These are phyloP conservation scores for Ceyx erithaca DNA, from an alignment of 2,797 vertebrate genomes.

Conservation along the genomic window DNA sequence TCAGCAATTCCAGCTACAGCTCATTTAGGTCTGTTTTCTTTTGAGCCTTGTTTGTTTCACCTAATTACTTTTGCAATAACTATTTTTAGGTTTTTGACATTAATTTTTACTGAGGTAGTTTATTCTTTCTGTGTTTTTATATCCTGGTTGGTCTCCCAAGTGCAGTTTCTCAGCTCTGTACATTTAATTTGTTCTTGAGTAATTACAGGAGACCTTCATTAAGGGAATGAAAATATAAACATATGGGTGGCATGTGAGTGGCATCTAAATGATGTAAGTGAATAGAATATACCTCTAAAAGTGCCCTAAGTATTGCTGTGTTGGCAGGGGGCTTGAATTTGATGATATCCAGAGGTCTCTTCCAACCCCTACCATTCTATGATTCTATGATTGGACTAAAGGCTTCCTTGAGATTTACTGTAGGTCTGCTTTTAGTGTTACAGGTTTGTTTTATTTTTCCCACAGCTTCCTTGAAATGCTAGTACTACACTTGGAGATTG, in stretches of 20 bases:
- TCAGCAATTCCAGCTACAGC: conserved; percentile 23
- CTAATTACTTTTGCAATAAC: conserved; percentile 36
- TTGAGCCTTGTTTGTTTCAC: conserved; percentile 17
- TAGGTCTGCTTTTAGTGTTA: neutral
- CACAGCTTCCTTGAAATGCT: neutral
- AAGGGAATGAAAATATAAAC: neutral
- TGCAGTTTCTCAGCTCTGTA: neutral
- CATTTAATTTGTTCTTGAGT: neutral
- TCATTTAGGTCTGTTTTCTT: conserved; percentile 17
- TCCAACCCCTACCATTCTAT: no score
- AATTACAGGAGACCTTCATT: neutral
- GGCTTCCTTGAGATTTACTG: neutral
- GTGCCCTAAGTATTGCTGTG: neutral
- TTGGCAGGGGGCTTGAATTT: no score
- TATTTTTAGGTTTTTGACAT: conserved; percentile 1
- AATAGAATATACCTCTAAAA: neutral
- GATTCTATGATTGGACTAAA: neutral
- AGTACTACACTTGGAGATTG: neutral
- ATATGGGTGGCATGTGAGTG: neutral
- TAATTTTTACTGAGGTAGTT: neutral
- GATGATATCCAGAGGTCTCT: no score
- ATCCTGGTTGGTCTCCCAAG: neutral
- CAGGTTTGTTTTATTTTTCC: conserved; percentile 1
- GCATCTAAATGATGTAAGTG: neutral
- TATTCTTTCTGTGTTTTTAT: conserved; percentile 22